Evolutionary conservation across 2,888 invertebrate genomes (phyloP).

Genomic region (Agrenia bidenticulata): DNA sequence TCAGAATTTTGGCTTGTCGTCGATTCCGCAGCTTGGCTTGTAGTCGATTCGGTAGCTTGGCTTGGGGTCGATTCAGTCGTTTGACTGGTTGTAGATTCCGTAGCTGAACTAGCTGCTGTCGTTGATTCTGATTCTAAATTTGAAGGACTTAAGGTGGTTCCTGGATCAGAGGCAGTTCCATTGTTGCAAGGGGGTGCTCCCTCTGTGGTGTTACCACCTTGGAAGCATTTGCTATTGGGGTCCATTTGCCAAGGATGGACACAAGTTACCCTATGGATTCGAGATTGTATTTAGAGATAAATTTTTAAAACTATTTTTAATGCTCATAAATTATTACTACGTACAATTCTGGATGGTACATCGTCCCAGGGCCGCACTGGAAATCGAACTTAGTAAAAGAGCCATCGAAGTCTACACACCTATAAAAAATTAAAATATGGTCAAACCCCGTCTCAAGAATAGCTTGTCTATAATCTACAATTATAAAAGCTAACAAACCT

Average conservation of each 20-base stretch:
- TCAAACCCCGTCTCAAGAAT: too few species aligned
- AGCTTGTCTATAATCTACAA: too few species aligned
- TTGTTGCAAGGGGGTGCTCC: conserved; percentile 13
- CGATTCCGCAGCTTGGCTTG: conserved; percentile 1
- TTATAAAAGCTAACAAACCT: conserved; percentile 24
- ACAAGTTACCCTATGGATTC: conserved; percentile 31
- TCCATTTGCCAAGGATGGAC: conserved; percentile 48
- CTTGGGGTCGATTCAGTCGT: conserved; percentile 14
- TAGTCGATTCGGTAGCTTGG: background rate
- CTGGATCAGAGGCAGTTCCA: conserved; percentile 6
- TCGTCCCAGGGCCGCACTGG: conserved; percentile 47
- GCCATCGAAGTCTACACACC: conserved; percentile 39
- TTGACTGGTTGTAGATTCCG: background rate
- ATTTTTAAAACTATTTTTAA: background rate
- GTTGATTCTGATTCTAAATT: background rate
- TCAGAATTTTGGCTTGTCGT: conserved; percentile 15
- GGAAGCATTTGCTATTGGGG: conserved; percentile 40
- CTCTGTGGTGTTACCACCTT: conserved; percentile 16
- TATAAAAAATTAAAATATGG: too few species aligned
- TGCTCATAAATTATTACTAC: conserved; percentile 9
- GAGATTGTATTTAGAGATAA: background rate
- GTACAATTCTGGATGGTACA: conserved; percentile 42
- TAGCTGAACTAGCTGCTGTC: conserved; percentile 1
- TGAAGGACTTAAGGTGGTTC: conserved; percentile 17
- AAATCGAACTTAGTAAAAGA: conserved; percentile 46